These are phyloP conservation scores for Indicator indicator DNA, from an alignment of 2,113 vertebrate species.

Conservation along the genomic window DNA sequence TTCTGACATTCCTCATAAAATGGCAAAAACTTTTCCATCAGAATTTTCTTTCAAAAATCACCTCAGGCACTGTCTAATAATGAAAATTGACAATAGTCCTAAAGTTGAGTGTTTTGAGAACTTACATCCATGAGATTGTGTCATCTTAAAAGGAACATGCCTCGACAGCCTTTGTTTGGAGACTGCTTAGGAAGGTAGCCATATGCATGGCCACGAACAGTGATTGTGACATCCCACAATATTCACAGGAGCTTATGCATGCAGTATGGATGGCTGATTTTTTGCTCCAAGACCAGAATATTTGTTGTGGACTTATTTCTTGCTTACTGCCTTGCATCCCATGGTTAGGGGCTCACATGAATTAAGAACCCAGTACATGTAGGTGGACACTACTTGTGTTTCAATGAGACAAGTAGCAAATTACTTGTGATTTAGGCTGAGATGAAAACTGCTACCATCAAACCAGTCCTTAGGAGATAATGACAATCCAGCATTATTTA, in stretches of 20 bases:
- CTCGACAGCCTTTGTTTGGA: neutral
- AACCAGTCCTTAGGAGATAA: neutral
- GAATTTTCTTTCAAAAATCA: conserved; percentile 2
- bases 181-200: neutral
- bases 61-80: neutral
- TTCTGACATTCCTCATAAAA: conserved; percentile 20
- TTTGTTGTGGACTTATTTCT: neutral
- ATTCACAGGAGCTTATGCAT: neutral
- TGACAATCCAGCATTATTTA: neutral
- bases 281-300: neutral
- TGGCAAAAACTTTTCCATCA: neutral
- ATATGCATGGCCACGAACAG: neutral
- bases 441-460: neutral
- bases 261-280: rapidly evolving
- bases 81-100: neutral
- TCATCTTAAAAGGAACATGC: neutral
- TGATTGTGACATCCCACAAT: neutral
- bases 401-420: neutral
- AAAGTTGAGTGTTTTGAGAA: neutral
- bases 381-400: neutral
- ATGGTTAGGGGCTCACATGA: neutral
- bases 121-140: neutral
- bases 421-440: neutral
- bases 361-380: neutral
- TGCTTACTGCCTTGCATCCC: neutral